Base-by-base conservation (phyloP, 2,888 invertebrate species). In the Sturmia bella region DNA sequence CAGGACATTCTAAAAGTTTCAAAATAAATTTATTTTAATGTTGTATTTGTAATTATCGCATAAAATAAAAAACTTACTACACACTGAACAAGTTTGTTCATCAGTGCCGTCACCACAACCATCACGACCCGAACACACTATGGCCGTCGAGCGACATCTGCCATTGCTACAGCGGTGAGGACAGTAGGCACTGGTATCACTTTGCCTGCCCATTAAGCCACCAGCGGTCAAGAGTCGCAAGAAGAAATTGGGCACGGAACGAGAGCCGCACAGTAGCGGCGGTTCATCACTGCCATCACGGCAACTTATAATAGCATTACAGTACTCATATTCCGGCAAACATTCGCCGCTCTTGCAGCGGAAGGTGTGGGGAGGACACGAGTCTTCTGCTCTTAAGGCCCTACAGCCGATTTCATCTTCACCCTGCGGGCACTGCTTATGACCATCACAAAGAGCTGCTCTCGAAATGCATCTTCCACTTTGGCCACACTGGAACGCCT, bases 81-180 rank as follows among this genome's bases (percentile, higher is more conserved):
- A 97, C 84, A 97, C 95, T 84, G 93, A 93, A 91, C 97, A 98
- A 83, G 94, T 94, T 83, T 93, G 93, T 91, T 98, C 97, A 88
- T 97, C 97, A 52, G 95, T 96, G 85, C 95, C 96, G 92, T 97
- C 97, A 7, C 97, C 97, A 88, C 97, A 97, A 19, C 97, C 97
- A 89, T 97, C 97, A 48, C 95, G 93, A 27, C 97, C 97, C 13
- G 96, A 97, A 90, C 97, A 97, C 3, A 96, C 94, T 81, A 97
- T 96, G 0, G 97, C 97, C 75, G 96, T 96, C 61, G 97, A 96
- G 74, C 97, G 93, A 90, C 97, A 97, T 77, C 96, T 92, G 1
- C 97, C 97, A 90, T 97, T 97, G 83, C 94, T 94, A 91, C 97
- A 98, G 41, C 95, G 93, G 89, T 97, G 94, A 45, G 97, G 97